Conservation (phyloP, 2,888 invertebrate genomes). For the Macrophya annulata region DNA sequence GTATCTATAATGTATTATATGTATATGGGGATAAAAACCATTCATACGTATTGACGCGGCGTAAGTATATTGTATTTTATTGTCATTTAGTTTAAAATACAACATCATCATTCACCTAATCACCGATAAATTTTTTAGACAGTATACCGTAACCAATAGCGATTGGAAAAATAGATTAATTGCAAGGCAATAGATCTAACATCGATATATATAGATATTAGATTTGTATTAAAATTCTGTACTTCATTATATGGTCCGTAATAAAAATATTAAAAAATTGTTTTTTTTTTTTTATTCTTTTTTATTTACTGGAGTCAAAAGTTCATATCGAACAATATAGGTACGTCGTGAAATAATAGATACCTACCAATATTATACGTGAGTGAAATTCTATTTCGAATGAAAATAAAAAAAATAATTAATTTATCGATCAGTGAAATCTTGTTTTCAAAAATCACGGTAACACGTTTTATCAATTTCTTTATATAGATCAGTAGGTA, state of each 20-base stretch:
- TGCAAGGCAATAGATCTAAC: background rate
- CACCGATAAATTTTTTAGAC: conserved; percentile 18
- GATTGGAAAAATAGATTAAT: conserved; percentile 9
- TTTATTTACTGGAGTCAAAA: background rate
- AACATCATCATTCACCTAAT: background rate
- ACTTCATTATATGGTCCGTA: background rate
- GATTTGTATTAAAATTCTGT: background rate
- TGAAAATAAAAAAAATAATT: background rate
- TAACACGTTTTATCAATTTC: background rate
- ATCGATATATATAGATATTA: background rate
- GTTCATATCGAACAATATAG: too few species aligned
- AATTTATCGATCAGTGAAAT: background rate
- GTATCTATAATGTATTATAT: background rate
- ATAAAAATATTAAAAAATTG: background rate
- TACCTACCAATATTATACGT: too few species aligned
- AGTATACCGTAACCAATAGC: conserved; percentile 20
- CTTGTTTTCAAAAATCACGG: background rate
- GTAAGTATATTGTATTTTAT: background rate
- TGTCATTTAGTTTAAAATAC: background rate
- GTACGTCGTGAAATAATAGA: too few species aligned
- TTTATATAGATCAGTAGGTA: background rate
- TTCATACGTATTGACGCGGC: background rate
- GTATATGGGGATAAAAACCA: conserved; percentile 11
- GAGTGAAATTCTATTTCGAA: background rate
- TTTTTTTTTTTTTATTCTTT: background rate